Conservation (phyloP, 2,888 invertebrate genomes). For the Metellina segmentata region DNA sequence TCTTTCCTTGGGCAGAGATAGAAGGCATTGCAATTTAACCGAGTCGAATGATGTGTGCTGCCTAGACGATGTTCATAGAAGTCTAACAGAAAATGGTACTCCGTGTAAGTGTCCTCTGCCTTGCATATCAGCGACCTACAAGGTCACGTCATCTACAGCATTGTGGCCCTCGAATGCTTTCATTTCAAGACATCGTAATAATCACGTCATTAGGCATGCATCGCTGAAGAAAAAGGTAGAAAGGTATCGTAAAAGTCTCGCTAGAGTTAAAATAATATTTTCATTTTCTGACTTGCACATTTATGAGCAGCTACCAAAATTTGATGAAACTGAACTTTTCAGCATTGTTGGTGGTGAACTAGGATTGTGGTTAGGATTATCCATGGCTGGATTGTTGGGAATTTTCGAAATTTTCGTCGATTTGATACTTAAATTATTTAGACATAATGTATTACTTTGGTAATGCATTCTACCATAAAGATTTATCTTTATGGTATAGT, state of each 20-base stretch:
- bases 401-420: slow-evolving; percentile 11
- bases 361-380: slow-evolving; percentile 41
- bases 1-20: neutral
- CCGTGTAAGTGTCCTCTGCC: slow-evolving; percentile 45
- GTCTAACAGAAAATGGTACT: neutral
- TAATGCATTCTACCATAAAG: too few species aligned
- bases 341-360: slow-evolving; percentile 48
- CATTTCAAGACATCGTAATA: neutral
- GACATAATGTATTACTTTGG: too few species aligned
- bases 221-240: neutral
- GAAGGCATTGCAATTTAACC: neutral
- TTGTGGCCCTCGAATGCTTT: slow-evolving; percentile 23
- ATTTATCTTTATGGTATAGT: too few species aligned
- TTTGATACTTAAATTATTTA: neutral
- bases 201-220: too few species aligned
- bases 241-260: neutral
- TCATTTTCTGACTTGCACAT: neutral
- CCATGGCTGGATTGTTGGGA: neutral
- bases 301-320: slow-evolving; percentile 41
- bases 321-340: slow-evolving; percentile 37
- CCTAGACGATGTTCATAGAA: neutral
- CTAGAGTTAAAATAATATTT: slow-evolving; percentile 33
- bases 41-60: slow-evolving; percentile 7
- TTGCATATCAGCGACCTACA: slow-evolving; percentile 5
- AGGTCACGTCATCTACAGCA: slow-evolving; percentile 15